phyloP scores from a whole-genome alignment of 2,113 vertebrate genomes.

The Otocyon megalotis region DNA sequence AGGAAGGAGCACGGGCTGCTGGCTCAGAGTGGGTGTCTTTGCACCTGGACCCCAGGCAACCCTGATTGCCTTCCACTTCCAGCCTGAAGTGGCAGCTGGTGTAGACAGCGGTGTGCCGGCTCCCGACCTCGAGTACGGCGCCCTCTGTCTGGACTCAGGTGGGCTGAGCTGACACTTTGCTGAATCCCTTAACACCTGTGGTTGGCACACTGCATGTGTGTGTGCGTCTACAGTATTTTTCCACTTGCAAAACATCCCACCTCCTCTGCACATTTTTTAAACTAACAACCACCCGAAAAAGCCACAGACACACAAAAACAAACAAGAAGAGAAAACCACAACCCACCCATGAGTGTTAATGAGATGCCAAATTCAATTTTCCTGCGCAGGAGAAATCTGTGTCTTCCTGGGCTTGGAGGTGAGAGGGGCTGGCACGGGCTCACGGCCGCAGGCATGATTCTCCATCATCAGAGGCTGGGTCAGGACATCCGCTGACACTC shows the following conservation, averaged over 20 bases:
- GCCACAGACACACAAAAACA: background rate
- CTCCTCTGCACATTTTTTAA: background rate
- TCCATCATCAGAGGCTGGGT: too few species aligned
- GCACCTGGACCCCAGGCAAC: too few species aligned
- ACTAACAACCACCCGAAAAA: accelerated
- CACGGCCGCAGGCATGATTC: accelerated
- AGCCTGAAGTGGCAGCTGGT: background rate
- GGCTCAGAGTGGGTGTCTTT: too few species aligned
- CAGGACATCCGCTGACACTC: accelerated
- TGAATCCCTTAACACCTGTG: too few species aligned
- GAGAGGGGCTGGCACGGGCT: background rate
- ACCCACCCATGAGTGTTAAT: background rate
- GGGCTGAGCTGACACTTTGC: background rate
- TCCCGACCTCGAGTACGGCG: accelerated
- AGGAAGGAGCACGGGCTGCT: background rate
- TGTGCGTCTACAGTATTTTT: background rate
- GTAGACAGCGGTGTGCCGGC: background rate
- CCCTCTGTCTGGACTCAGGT: background rate
- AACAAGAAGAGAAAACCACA: accelerated
- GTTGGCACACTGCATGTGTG: accelerated
- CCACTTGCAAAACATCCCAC: background rate
- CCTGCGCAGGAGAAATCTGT: background rate
- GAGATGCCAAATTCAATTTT: background rate
- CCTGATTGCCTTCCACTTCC: accelerated
- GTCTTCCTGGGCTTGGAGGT: background rate